phyloP scores from a whole-genome alignment of 2,113 vertebrate species.

The Tragulus kanchil region DNA sequence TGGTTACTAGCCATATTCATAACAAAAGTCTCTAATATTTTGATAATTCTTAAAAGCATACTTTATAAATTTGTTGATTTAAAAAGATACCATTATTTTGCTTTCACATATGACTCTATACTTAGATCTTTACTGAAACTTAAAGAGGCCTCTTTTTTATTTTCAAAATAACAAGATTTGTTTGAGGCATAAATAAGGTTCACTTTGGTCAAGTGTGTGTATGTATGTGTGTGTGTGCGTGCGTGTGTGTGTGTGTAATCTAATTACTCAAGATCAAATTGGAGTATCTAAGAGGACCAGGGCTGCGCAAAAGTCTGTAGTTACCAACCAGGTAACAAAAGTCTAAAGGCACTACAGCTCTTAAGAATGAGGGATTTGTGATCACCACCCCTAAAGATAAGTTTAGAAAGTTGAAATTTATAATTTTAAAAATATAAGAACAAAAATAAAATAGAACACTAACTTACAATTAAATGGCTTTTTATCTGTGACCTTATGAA shows the following conservation, averaged over 20 bases:
- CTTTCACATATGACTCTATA: background rate
- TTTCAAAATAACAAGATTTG: constrained; percentile 31
- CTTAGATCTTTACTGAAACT: background rate
- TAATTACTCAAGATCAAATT: constrained; percentile 4
- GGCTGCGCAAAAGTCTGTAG: background rate
- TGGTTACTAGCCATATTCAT: too few relatives aligned
- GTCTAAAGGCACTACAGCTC: background rate
- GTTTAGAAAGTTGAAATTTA: constrained; percentile 51
- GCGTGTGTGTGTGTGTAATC: background rate
- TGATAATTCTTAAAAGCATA: background rate
- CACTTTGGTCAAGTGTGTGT: background rate
- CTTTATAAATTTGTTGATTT: background rate
- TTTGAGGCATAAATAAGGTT: constrained; percentile 38
- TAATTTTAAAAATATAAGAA: constrained; percentile 64
- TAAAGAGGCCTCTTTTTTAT: background rate
- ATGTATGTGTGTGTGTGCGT: background rate
- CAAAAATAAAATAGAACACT: too few relatives aligned
- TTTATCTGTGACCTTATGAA: background rate
- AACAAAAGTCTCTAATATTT: background rate
- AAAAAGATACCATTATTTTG: constrained; percentile 12
- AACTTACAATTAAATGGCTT: constrained; percentile 2
- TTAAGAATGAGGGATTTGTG: background rate
- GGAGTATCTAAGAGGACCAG: background rate
- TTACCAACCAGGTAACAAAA: background rate
- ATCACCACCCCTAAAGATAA: background rate